These are phyloP conservation scores for Noctua janthina DNA, from an alignment of 2,888 invertebrate species.

Conservation along the genomic window DNA sequence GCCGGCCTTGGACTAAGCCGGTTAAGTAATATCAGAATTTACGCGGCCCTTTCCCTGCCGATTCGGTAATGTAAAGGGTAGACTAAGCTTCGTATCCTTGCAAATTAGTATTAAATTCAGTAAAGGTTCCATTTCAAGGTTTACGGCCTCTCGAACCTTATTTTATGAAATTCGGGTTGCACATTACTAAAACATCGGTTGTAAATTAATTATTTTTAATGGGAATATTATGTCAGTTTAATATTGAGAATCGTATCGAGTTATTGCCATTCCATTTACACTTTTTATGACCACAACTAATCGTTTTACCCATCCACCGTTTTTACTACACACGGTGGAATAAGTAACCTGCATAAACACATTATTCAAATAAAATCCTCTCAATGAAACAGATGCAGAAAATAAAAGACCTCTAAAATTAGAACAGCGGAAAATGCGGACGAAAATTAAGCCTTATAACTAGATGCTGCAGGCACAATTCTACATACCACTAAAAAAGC, in stretches of 20 bases:
- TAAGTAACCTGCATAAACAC: neutral
- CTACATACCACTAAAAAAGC: conserved; percentile 68
- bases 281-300: neutral
- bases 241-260: neutral
- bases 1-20: conserved; percentile 38
- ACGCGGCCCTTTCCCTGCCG: conserved; percentile 47
- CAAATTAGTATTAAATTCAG: conserved; percentile 57
- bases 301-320: neutral
- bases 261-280: neutral
- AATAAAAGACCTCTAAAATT: conserved; percentile 16
- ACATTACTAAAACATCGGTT: conserved; percentile 21
- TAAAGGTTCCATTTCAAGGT: conserved; percentile 47
- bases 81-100: conserved; percentile 41
- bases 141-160: conserved; percentile 14
- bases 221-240: neutral
- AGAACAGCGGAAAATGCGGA: conserved; percentile 14
- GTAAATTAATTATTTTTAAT: neutral
- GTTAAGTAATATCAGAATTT: conserved; percentile 58
- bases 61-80: conserved; percentile 58
- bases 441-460: conserved; percentile 27
- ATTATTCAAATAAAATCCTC: neutral
- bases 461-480: conserved; percentile 35
- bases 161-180: conserved; percentile 17
- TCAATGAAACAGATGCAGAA: conserved; percentile 11
- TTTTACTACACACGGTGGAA: neutral